These are phyloP conservation scores for Ochropleura leucogaster DNA, from an alignment of 2,888 invertebrate genomes.

Conservation along the genomic window DNA sequence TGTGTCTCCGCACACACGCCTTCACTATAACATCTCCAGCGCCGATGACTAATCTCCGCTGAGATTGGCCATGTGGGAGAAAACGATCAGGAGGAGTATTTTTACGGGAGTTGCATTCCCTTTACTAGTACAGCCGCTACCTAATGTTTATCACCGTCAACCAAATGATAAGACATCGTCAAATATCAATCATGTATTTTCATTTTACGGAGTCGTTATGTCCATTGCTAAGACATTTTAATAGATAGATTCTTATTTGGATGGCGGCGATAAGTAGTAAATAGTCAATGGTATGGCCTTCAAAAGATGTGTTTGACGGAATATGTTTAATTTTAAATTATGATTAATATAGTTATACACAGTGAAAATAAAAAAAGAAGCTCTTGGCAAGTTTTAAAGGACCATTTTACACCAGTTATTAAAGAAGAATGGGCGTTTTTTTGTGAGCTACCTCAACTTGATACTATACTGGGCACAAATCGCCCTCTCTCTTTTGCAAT, in stretches of 20 bases:
- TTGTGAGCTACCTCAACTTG: background rate
- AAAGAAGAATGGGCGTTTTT: background rate
- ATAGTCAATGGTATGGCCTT: background rate
- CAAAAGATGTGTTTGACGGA: constrained; percentile 3
- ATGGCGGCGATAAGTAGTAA: background rate
- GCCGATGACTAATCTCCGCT: too few species aligned
- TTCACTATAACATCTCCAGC: too few species aligned
- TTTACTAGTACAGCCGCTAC: constrained; percentile 1
- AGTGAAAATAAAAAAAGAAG: background rate
- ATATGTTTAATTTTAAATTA: constrained; percentile 22
- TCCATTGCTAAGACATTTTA: background rate
- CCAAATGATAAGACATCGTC: constrained; percentile 2
- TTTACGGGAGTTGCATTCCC: background rate
- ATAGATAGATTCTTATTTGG: background rate
- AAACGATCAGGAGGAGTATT: too few species aligned
- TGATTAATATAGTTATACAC: background rate
- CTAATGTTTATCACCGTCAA: constrained; percentile 21
- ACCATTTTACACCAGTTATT: constrained; percentile 13
- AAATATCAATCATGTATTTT: background rate
- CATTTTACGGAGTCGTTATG: background rate
- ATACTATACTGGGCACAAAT: background rate
- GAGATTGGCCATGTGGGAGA: too few species aligned
- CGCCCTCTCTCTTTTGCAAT: constrained; percentile 2
- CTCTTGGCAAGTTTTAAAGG: background rate
- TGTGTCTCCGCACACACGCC: too few species aligned